Evolutionary conservation across 1,140 invertebrate genomes (phyloP).

Genomic region (Lepidurus couesii): DNA sequence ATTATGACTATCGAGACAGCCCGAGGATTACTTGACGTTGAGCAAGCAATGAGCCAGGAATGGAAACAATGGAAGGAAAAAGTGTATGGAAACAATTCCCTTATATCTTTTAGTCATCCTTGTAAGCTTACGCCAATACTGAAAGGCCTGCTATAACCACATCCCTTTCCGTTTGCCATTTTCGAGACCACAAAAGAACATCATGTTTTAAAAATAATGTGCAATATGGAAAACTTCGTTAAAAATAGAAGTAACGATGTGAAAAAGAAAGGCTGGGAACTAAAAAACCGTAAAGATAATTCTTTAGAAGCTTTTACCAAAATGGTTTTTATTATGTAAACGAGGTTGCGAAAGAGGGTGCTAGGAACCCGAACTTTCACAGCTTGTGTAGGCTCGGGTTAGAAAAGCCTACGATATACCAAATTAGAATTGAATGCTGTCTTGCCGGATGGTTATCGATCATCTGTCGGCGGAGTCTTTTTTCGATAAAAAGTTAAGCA

Average conservation of each 20-base stretch:
- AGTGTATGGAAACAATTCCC: too few species aligned
- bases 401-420: neutral
- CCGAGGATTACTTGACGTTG: neutral
- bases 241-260: neutral
- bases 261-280: neutral
- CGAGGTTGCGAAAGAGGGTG: neutral
- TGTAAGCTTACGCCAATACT: neutral
- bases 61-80: too few species aligned
- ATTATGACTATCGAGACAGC: neutral
- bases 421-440: neutral
- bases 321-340: slow-evolving; percentile 10
- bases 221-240: neutral
- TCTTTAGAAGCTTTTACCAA: neutral
- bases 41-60: neutral
- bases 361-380: neutral
- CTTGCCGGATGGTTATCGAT: neutral
- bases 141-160: neutral
- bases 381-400: neutral
- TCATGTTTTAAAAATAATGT: neutral
- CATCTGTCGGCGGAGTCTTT: neutral
- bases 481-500: too few species aligned
- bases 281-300: neutral
- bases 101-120: neutral
- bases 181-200: neutral
- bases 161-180: slow-evolving; percentile 2